phyloP scores from a whole-genome alignment of 2,888 invertebrate genomes.

The Pycnomerus fuliginosus region DNA sequence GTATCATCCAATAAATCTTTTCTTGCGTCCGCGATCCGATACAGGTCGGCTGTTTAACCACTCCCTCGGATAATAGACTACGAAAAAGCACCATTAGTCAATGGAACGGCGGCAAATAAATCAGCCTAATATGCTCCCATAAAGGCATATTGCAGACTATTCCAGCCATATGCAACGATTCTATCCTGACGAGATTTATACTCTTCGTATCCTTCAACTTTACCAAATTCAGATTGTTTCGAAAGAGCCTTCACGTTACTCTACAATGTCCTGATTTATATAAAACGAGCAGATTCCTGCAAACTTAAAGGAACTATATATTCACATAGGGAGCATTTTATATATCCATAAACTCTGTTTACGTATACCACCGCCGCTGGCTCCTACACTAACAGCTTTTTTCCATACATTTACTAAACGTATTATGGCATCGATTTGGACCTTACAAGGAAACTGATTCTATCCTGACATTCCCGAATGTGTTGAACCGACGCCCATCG shows the following conservation, averaged over 20 bases:
- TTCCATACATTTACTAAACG: conserved; percentile 33
- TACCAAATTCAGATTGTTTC: conserved; percentile 1
- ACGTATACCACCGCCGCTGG: conserved; percentile 32
- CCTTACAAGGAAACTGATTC: conserved; percentile 12
- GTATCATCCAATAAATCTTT: conserved; percentile 26
- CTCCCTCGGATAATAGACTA: conserved; percentile 18
- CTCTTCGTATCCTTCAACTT: not conserved
- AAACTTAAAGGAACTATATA: conserved; percentile 34
- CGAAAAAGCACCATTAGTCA: conserved; percentile 41
- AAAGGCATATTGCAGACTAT: conserved; percentile 41
- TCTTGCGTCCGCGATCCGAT: conserved; percentile 14
- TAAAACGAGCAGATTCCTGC: conserved; percentile 25
- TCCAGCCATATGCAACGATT: conserved; percentile 43
- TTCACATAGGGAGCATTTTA: conserved; percentile 38
- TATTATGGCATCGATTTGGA: conserved; percentile 24
- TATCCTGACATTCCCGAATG: too few species aligned
- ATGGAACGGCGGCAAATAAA: conserved; percentile 43
- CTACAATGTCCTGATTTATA: conserved; percentile 23
- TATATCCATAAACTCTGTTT: conserved; percentile 43
- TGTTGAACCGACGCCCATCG: too few species aligned
- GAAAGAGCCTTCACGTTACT: not conserved
- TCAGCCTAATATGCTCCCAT: conserved; percentile 42
- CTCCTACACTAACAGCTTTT: conserved; percentile 31
- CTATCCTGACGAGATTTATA: conserved; percentile 12
- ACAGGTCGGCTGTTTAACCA: not conserved